Conservation (phyloP, 2,797 vertebrate species). For the Spheniscus humboldti region DNA sequence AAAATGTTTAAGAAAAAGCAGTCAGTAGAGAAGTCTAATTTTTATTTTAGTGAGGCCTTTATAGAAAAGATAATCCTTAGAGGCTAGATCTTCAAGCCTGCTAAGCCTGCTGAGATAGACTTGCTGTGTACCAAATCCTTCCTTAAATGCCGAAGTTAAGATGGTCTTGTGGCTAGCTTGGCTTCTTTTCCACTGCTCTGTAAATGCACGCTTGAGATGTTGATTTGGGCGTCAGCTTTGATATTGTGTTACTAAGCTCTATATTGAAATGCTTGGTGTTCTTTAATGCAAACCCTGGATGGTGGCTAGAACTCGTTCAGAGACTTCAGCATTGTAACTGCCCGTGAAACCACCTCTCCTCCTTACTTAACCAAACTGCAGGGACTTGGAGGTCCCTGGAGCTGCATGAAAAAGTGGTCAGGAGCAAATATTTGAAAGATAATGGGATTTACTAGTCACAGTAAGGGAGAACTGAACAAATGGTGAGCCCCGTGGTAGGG, state of each 20-base stretch:
- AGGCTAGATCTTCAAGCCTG: background rate
- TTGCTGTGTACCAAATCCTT: background rate
- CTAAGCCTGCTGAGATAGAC: background rate
- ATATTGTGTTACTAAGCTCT: background rate
- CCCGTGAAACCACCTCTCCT: background rate
- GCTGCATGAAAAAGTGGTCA: background rate
- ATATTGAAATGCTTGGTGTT: background rate
- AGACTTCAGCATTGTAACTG: background rate
- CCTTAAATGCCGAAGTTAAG: background rate
- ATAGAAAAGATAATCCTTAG: background rate
- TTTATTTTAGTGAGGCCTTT: background rate
- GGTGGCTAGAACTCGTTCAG: background rate
- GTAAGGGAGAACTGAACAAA: background rate
- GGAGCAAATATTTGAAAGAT: background rate
- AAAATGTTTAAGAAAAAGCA: background rate
- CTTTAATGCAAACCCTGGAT: background rate
- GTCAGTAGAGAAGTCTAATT: background rate
- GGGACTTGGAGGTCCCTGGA: background rate
- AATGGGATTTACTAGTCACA: background rate
- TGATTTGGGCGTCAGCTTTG: background rate
- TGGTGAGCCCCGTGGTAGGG: background rate
- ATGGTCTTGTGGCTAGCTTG: background rate
- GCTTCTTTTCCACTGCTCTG: background rate
- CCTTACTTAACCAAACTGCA: background rate
- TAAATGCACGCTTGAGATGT: background rate